Evolutionary conservation across 2,797 vertebrate genomes (phyloP).

Genomic region (Garrulus glandarius): DNA sequence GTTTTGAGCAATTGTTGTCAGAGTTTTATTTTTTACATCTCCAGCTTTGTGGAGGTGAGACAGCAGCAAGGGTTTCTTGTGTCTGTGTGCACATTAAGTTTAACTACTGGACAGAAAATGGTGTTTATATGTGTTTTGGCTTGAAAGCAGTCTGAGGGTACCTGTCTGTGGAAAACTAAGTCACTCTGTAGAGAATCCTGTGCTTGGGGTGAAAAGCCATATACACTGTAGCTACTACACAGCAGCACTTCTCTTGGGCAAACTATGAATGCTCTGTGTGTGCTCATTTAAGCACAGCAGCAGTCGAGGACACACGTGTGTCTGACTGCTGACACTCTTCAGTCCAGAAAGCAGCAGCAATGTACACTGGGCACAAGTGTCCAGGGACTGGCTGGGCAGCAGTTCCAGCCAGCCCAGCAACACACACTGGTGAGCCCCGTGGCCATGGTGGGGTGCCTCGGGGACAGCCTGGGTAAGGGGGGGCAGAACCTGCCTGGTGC

Average conservation of each 20-base stretch:
- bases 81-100: not conserved
- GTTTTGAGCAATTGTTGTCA: not conserved
- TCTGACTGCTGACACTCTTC: not conserved
- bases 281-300: not conserved
- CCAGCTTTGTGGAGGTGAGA: not conserved
- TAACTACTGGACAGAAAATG: not conserved
- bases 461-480: not conserved
- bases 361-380: rapidly evolving
- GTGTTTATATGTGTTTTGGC: not conserved
- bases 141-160: not conserved
- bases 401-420: not conserved
- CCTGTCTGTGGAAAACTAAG: not conserved
- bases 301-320: not conserved
- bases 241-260: not conserved
- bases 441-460: rapidly evolving
- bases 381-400: rapidly evolving
- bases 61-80: not conserved
- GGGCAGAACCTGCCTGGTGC: not conserved
- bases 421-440: not conserved
- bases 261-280: rapidly evolving
- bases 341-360: not conserved
- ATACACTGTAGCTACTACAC: not conserved
- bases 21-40: not conserved
- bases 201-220: not conserved
- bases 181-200: not conserved